A percentile compares a stretch with the other conserved stretches of the same genome.
These are phyloP conservation scores for Nansenia antarctica DNA, from an alignment of 2,113 vertebrate species.

Conservation along the genomic window DNA sequence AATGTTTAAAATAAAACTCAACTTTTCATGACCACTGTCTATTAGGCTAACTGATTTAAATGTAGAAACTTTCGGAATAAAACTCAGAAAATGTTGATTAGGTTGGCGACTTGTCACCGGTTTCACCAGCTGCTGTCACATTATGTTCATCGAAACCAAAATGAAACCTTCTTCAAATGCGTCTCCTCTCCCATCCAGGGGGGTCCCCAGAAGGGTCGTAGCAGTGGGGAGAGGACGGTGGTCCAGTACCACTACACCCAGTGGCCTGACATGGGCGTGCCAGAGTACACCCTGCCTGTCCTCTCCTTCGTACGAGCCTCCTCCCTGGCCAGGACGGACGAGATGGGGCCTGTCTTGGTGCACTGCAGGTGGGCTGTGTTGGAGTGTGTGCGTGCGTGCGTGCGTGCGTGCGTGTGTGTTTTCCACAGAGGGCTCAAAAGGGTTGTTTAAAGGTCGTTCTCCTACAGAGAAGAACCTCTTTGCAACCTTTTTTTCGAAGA, in stretches of 20 bases:
- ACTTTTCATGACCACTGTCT: no score
- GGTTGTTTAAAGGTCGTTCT: background rate
- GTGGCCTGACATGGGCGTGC: constrained; percentile 98
- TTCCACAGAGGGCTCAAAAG: background rate
- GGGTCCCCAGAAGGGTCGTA: constrained; percentile 84
- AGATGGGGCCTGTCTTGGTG: constrained; percentile 90
- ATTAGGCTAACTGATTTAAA: no score
- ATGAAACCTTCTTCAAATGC: no score
- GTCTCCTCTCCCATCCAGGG: constrained; percentile 47
- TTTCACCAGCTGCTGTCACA: no score
- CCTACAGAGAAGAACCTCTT: no score
- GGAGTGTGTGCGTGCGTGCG: background rate
- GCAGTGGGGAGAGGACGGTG: constrained; percentile 81
- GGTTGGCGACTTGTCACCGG: no score
- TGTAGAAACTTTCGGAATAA: no score
- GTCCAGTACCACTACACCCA: constrained; percentile 96
- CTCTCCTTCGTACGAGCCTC: constrained; percentile 92
- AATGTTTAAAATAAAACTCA: no score
- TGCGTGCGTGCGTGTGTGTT: constrained; percentile 11
- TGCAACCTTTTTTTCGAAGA: no score
- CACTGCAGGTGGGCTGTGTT: constrained; percentile 87
- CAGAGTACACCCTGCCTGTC: constrained; percentile 90
- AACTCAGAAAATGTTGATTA: no score
- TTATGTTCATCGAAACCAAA: no score
- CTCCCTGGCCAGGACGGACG: constrained; percentile 77